phyloP scores from a whole-genome alignment of 2,113 vertebrate genomes.

The Callospermophilus lateralis region DNA sequence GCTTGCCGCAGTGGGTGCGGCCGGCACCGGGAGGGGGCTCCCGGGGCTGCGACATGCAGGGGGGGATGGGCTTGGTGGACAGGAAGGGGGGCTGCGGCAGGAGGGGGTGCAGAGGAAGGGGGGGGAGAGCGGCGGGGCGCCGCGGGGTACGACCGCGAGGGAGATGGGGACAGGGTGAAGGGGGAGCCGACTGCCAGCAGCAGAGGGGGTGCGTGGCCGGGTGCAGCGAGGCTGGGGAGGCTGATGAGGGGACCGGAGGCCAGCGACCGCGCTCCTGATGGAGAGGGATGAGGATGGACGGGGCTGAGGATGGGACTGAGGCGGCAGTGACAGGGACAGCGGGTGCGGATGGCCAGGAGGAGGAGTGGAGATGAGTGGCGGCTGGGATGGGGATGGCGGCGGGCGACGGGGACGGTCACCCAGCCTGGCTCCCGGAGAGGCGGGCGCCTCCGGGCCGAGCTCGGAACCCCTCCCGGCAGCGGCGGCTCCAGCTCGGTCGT shows the following conservation, averaged over 20 bases:
- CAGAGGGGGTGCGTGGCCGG: neutral
- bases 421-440: neutral
- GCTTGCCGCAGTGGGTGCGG: conserved; percentile 77
- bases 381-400: neutral
- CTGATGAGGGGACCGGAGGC: too few relatives aligned
- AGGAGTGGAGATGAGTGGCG: neutral
- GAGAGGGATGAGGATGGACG: neutral
- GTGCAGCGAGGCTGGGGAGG: neutral
- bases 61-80: neutral
- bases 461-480: neutral
- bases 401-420: neutral
- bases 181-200: neutral
- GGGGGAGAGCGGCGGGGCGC: neutral
- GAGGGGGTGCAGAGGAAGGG: neutral
- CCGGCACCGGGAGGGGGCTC: neutral
- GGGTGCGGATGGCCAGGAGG: neutral
- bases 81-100: neutral
- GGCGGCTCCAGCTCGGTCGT: neutral
- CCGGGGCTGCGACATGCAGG: neutral
- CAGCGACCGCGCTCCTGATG: accelerated
- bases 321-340: neutral
- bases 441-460: neutral
- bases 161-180: neutral
- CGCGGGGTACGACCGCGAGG: neutral
- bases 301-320: neutral